phyloP scores from a whole-genome alignment of 2,113 vertebrate species.

The Bubo blakistoni region DNA sequence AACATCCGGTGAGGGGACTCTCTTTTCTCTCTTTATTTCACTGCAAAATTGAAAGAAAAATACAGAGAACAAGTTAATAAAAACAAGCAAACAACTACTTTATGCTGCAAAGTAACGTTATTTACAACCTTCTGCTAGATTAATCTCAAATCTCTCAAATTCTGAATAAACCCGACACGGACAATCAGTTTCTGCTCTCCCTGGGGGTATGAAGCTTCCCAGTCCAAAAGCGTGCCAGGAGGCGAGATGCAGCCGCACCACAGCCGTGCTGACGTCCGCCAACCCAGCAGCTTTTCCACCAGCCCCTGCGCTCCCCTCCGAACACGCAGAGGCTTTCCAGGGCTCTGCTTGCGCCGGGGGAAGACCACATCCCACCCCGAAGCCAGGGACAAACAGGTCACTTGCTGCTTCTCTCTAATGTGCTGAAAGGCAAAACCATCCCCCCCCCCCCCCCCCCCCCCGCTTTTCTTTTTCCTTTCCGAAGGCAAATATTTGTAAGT shows the following conservation, averaged over 20 bases:
- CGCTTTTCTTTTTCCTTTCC: background rate
- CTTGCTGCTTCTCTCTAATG: background rate
- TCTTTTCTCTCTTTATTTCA: constrained; percentile 82
- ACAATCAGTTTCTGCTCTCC: background rate
- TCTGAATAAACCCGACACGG: accelerated
- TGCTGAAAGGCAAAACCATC: background rate
- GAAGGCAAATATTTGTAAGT: background rate
- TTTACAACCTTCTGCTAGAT: background rate
- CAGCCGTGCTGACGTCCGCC: background rate
- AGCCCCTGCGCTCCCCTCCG: no score
- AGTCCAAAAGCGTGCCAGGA: background rate
- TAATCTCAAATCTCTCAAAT: background rate
- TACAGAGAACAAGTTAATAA: background rate
- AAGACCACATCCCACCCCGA: background rate
- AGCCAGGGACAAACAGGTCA: background rate
- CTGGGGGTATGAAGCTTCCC: background rate
- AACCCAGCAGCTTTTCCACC: background rate
- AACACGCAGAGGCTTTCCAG: background rate
- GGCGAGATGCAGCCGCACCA: background rate
- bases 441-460: no score
- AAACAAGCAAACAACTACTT: background rate
- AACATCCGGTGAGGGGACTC: constrained; percentile 86
- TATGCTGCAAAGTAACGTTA: background rate
- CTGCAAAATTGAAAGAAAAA: constrained; percentile 55
- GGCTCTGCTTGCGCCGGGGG: background rate